phyloP scores from a whole-genome alignment of 2,888 invertebrate genomes.

The Lissonota sp. region DNA sequence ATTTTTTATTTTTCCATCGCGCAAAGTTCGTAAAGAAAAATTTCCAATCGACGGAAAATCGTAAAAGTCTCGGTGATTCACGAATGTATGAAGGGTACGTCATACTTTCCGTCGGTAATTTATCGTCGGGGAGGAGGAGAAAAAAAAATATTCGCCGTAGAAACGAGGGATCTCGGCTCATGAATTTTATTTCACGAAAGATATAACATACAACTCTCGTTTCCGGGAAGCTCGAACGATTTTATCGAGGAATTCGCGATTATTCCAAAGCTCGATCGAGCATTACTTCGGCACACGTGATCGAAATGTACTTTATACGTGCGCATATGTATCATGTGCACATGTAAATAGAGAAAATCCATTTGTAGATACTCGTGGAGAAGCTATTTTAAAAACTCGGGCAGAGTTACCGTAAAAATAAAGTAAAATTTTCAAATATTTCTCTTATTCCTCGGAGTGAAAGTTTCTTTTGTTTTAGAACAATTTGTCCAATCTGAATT shows the following conservation, averaged over 20 bases:
- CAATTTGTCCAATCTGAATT: too few relatives aligned
- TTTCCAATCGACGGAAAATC: neutral
- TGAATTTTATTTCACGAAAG: conserved; percentile 22
- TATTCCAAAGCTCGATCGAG: conserved; percentile 42
- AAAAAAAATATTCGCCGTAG: neutral
- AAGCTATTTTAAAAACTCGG: too few relatives aligned
- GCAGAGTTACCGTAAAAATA: too few relatives aligned
- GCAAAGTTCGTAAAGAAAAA: neutral
- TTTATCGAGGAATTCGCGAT: conserved; percentile 31
- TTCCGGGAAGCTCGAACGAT: neutral
- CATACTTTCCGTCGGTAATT: neutral
- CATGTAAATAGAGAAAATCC: too few relatives aligned
- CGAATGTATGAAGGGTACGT: neutral
- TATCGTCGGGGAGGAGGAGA: neutral
- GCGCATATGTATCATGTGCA: neutral
- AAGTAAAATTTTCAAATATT: too few relatives aligned
- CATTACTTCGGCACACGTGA: conserved; percentile 15
- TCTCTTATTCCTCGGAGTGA: too few relatives aligned
- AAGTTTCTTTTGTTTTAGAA: too few relatives aligned
- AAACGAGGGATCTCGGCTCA: neutral
- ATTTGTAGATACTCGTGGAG: neutral
- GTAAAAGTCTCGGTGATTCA: neutral
- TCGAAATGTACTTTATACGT: neutral
- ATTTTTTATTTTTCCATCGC: neutral
- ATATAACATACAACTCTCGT: neutral